Conservation (phyloP, 1,140 invertebrate species). For the Drosophila littoralis region DNA sequence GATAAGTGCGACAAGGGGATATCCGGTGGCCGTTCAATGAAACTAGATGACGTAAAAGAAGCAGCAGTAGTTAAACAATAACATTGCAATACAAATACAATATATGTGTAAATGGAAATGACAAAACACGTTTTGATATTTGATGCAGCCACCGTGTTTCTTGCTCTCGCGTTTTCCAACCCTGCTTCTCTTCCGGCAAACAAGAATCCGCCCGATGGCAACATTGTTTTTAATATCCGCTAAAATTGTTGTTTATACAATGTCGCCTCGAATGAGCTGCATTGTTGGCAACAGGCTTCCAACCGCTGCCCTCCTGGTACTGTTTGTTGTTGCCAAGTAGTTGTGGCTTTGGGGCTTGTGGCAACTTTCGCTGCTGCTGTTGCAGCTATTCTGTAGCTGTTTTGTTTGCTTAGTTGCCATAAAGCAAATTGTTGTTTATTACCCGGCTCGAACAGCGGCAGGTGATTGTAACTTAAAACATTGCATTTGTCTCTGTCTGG, state of each 20-base stretch:
- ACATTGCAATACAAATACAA: constrained; percentile 35
- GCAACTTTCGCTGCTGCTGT: constrained; percentile 32
- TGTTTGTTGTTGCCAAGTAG: constrained; percentile 41
- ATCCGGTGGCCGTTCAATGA: constrained; percentile 69
- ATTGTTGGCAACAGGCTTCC: constrained; percentile 43
- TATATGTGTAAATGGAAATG: constrained; percentile 61
- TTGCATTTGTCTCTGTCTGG: constrained; percentile 55
- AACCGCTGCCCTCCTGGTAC: neutral
- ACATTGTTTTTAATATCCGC: constrained; percentile 83
- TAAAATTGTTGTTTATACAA: constrained; percentile 83
- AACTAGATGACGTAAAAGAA: constrained; percentile 16
- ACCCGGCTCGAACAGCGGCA: constrained; percentile 30
- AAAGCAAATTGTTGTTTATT: constrained; percentile 80
- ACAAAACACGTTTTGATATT: constrained; percentile 78
- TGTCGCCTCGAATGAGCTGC: constrained; percentile 68
- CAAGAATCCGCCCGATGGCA: constrained; percentile 57
- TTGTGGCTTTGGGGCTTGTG: constrained; percentile 61
- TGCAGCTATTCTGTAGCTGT: constrained; percentile 25
- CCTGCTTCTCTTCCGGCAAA: constrained; percentile 28
- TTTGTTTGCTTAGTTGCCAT: constrained; percentile 61
- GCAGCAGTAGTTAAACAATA: constrained; percentile 50
- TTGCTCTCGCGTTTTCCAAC: constrained; percentile 1
- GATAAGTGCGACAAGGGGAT: constrained; percentile 74
- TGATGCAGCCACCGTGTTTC: constrained; percentile 47
- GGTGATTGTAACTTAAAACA: constrained; percentile 66